Percentiles rank a stretch among this genome's conserved stretches.
Evolutionary conservation across 2,113 vertebrate species (phyloP).

Genomic region (Acanthisitta chloris): DNA sequence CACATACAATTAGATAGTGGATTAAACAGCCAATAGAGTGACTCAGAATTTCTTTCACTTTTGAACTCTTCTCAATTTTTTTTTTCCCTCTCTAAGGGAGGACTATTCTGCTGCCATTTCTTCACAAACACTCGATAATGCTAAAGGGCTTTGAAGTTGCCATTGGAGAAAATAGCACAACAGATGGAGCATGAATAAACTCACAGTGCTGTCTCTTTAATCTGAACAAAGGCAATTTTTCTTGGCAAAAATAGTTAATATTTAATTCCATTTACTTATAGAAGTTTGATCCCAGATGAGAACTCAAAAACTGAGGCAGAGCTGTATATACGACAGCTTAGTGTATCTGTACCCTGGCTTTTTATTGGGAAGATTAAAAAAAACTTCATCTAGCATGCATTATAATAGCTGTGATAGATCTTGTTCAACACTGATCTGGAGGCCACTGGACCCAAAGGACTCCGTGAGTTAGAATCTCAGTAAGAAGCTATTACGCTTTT

Average conservation of each 20-base stretch:
- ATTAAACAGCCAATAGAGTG: slow-evolving; percentile 51
- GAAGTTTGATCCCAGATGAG: background rate
- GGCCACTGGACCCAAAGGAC: background rate
- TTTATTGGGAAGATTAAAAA: background rate
- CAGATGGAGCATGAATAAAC: slow-evolving; percentile 43
- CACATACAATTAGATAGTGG: slow-evolving; percentile 63
- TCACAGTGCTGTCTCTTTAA: slow-evolving; percentile 9
- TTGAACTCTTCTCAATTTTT: slow-evolving; percentile 10
- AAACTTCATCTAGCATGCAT: background rate
- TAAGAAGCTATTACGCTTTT: background rate
- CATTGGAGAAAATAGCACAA: slow-evolving; percentile 38
- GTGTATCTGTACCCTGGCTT: background rate
- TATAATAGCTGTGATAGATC: background rate
- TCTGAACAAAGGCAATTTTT: slow-evolving; percentile 43
- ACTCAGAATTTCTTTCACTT: slow-evolving; percentile 43
- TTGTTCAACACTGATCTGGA: slow-evolving; percentile 4
- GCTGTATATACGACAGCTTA: background rate
- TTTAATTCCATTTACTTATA: slow-evolving; percentile 58
- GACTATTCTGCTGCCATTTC: slow-evolving; percentile 25
- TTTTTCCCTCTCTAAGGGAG: background rate
- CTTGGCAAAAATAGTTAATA: slow-evolving; percentile 48
- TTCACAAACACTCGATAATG: background rate
- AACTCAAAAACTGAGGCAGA: background rate
- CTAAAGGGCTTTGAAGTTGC: slow-evolving; percentile 59
- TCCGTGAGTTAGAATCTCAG: background rate